Evolutionary conservation across 2,888 invertebrate species (phyloP).

Genomic region (Cheiracanthium punctorium): DNA sequence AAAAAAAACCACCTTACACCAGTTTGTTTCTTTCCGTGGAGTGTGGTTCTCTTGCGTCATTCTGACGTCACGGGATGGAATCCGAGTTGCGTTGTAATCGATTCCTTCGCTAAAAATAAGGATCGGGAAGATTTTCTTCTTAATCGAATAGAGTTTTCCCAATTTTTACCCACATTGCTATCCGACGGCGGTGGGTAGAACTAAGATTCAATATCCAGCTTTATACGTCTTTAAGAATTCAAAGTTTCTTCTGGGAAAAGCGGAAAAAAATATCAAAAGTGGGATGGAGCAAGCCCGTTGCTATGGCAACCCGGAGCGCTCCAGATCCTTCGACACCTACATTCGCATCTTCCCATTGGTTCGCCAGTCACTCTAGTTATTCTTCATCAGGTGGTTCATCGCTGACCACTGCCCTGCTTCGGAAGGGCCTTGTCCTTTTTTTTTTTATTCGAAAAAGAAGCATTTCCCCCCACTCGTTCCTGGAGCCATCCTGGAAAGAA

Average conservation of each 20-base stretch:
- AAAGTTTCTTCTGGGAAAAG: not conserved
- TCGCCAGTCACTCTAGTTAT: not conserved
- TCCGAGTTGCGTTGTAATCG: not conserved
- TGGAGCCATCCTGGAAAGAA: not conserved
- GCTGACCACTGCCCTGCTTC: not conserved
- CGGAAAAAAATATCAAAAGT: not conserved
- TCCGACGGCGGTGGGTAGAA: not conserved
- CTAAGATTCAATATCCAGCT: not conserved
- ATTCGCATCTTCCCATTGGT: constrained; percentile 13
- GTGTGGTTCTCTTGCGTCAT: not conserved
- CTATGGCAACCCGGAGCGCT: not conserved
- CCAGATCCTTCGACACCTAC: constrained; percentile 13
- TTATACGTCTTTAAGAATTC: not conserved
- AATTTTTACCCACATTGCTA: not conserved
- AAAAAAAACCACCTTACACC: not conserved
- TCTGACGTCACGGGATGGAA: not conserved
- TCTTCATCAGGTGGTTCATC: constrained; percentile 10
- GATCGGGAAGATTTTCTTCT: not conserved
- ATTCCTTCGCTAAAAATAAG: not conserved
- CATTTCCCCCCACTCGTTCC: not conserved
- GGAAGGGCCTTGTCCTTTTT: not conserved
- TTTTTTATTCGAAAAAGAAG: too few species aligned
- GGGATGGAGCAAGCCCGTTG: constrained; percentile 2
- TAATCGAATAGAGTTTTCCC: not conserved
- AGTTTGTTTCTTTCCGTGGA: not conserved